These are phyloP conservation scores for Apis laboriosa DNA, from an alignment of 1,140 invertebrate species.

Conservation along the genomic window DNA sequence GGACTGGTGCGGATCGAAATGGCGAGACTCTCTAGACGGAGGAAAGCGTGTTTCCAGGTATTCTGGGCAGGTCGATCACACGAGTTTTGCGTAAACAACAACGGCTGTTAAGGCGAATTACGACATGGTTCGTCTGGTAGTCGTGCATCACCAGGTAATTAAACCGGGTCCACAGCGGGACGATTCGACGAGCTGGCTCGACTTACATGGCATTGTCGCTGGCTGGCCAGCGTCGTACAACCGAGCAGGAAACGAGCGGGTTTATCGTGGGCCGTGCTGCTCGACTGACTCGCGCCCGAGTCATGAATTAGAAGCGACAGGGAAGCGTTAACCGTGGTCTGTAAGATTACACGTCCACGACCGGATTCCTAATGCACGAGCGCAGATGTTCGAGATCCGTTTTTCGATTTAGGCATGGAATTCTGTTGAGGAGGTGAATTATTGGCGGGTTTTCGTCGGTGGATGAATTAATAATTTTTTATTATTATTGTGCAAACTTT, in stretches of 20 bases:
- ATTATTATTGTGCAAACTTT: too few relatives aligned
- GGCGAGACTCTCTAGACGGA: not conserved
- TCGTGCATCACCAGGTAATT: constrained; percentile 22
- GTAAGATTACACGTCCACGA: constrained; percentile 10
- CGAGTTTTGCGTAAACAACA: constrained; percentile 3
- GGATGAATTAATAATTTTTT: too few relatives aligned
- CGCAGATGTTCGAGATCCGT: not conserved
- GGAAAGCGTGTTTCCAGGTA: constrained; percentile 4
- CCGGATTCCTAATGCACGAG: not conserved
- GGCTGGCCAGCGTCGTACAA: not conserved
- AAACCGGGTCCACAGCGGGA: not conserved
- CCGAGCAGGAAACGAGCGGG: constrained; percentile 5
- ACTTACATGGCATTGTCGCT: constrained; percentile 45
- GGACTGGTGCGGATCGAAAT: not conserved
- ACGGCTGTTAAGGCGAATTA: constrained; percentile 26
- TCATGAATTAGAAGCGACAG: constrained; percentile 19
- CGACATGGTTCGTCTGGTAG: not conserved
- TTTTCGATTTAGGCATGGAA: not conserved
- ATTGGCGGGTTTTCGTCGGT: too few relatives aligned
- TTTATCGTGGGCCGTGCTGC: constrained; percentile 6
- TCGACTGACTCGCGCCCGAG: not conserved
- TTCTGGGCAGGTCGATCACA: not conserved
- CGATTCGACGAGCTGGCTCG: constrained; percentile 33
- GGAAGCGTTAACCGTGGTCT: not conserved
- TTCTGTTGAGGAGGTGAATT: not conserved